phyloP scores from a whole-genome alignment of 2,113 vertebrate genomes.

The Oncorhynchus tshawytscha region DNA sequence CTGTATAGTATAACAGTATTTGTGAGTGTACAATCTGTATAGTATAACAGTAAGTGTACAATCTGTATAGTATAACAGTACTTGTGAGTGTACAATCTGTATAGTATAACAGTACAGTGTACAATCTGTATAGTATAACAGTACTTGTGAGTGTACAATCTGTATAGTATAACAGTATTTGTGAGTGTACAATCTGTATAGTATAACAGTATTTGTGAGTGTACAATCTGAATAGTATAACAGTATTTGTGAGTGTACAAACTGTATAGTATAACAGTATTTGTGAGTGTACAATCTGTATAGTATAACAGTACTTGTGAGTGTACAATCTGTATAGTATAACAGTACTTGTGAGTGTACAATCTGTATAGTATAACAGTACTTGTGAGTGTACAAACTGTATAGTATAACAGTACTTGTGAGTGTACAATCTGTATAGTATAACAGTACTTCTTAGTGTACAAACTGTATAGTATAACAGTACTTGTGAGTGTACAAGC shows the following conservation, averaged over 20 bases:
- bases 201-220: not conserved
- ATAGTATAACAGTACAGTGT: not conserved
- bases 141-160: not conserved
- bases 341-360: constrained; percentile 1
- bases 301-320: not conserved
- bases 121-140: not conserved
- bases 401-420: not conserved
- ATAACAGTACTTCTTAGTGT: not conserved
- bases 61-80: too few species aligned
- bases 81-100: not conserved
- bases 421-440: not conserved
- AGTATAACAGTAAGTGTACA: too few species aligned
- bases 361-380: too few species aligned
- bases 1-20: not conserved
- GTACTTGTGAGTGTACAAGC: not conserved
- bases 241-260: too few species aligned
- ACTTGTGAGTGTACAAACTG: not conserved
- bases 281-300: too few species aligned
- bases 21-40: not conserved
- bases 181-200: not conserved
- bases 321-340: not conserved
- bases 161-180: not conserved
- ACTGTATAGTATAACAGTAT: too few species aligned
- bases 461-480: not conserved
- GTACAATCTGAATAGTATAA: too few species aligned